phyloP scores from a whole-genome alignment of 1,140 invertebrate genomes.

The Papilio polytes region DNA sequence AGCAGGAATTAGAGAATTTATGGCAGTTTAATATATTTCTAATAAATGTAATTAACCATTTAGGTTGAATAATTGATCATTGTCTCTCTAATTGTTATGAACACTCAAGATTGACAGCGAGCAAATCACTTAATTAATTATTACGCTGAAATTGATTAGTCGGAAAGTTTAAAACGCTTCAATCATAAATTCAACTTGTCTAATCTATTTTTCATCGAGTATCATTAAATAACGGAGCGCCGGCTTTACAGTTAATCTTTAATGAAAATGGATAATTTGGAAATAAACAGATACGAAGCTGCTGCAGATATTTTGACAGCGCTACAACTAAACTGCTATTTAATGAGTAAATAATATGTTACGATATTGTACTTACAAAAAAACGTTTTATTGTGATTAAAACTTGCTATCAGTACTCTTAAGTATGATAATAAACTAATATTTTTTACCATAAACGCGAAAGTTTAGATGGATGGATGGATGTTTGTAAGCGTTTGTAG shows the following conservation, averaged over 20 bases:
- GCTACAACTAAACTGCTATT: not conserved
- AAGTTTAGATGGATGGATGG: too few relatives aligned
- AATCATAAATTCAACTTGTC: constrained; percentile 18
- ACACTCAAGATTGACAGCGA: constrained; percentile 9
- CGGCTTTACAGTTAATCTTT: not conserved
- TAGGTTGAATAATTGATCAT: not conserved
- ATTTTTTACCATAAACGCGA: too few relatives aligned
- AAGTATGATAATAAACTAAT: too few relatives aligned
- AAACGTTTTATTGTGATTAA: too few relatives aligned
- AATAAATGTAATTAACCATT: not conserved
- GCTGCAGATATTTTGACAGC: not conserved
- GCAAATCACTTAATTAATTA: constrained; percentile 20
- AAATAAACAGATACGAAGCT: not conserved
- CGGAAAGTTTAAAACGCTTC: constrained; percentile 5
- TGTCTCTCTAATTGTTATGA: constrained; percentile 1
- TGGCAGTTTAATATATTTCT: not conserved
- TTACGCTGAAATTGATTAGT: not conserved
- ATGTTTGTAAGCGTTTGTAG: too few relatives aligned
- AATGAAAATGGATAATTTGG: not conserved
- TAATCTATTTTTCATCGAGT: constrained; percentile 15
- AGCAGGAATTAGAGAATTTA: not conserved
- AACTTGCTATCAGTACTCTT: too few relatives aligned
- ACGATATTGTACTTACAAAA: not conserved
- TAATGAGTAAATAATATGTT: not conserved
- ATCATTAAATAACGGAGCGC: not conserved